Conservation (phyloP, 2,888 invertebrate genomes). For the Lasioglossum zephyrum region DNA sequence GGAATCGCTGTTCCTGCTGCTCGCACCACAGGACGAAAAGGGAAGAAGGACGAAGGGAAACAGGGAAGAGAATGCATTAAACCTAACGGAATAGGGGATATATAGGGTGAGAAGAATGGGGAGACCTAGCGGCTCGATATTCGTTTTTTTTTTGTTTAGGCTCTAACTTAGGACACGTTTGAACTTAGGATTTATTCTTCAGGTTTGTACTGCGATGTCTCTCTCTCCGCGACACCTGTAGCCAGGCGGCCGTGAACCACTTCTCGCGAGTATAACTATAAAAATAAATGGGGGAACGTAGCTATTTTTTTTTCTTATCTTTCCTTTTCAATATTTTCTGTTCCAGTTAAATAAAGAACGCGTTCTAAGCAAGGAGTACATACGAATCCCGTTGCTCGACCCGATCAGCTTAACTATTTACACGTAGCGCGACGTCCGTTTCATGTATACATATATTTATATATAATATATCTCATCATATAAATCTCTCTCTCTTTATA, state of each 20-base stretch:
- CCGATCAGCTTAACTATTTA: slow-evolving; percentile 40
- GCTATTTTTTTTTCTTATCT: not conserved
- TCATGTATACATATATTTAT: slow-evolving; percentile 25
- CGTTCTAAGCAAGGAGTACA: slow-evolving; percentile 38
- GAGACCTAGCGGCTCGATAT: slow-evolving; percentile 12
- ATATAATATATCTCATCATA: slow-evolving; percentile 28
- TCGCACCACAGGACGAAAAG: not conserved
- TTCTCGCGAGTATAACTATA: slow-evolving; percentile 45
- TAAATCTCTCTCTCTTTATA: slow-evolving; percentile 49
- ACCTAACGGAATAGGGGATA: not conserved
- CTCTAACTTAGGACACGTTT: slow-evolving; percentile 61
- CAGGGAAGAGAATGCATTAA: not conserved
- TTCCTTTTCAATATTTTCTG: not conserved
- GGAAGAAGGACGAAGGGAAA: not conserved
- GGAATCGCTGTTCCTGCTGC: not conserved
- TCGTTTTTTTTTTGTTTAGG: not conserved
- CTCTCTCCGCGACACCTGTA: slow-evolving; percentile 48
- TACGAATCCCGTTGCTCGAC: slow-evolving; percentile 29
- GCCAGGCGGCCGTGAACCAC: slow-evolving; percentile 38
- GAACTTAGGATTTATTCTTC: slow-evolving; percentile 65
- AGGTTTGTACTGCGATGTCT: slow-evolving; percentile 70
- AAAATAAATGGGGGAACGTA: slow-evolving; percentile 62
- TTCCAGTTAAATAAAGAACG: slow-evolving; percentile 37
- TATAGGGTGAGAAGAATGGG: not conserved
- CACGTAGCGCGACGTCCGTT: slow-evolving; percentile 46